Conservation (phyloP, 2,888 invertebrate genomes). For the Orthosia cruda region DNA sequence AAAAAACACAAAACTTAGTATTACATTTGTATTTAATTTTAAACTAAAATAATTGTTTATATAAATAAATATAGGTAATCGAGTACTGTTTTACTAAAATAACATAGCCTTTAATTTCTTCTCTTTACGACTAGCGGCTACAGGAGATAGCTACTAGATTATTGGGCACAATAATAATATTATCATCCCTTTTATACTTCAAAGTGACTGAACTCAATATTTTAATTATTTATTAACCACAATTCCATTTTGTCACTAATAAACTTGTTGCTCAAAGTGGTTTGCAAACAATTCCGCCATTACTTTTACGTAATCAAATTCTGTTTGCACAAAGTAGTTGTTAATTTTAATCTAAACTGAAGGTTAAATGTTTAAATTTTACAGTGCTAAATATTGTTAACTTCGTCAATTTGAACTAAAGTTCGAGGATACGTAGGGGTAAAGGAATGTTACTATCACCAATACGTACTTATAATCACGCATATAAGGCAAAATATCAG, state of each 20-base stretch:
- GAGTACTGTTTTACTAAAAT: too few species aligned
- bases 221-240: slow-evolving; percentile 13
- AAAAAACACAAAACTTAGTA: too few species aligned
- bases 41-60: too few species aligned
- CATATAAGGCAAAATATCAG: too few species aligned
- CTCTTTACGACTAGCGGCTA: neutral
- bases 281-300: slow-evolving; percentile 38
- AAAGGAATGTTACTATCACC: neutral
- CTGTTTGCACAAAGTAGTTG: slow-evolving; percentile 39
- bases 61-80: too few species aligned
- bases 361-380: slow-evolving; percentile 35
- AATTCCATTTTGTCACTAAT: slow-evolving; percentile 29
- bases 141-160: too few species aligned
- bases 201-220: slow-evolving; percentile 18
- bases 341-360: slow-evolving; percentile 46
- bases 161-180: neutral
- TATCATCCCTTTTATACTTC: neutral
- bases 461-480: too few species aligned
- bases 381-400: neutral
- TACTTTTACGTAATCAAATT: slow-evolving; percentile 51
- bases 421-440: neutral
- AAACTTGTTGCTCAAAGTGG: slow-evolving; percentile 41
- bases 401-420: neutral
- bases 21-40: too few species aligned
- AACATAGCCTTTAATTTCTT: neutral